phyloP scores from a whole-genome alignment of 2,888 invertebrate genomes.

The Spodoptera picta region DNA sequence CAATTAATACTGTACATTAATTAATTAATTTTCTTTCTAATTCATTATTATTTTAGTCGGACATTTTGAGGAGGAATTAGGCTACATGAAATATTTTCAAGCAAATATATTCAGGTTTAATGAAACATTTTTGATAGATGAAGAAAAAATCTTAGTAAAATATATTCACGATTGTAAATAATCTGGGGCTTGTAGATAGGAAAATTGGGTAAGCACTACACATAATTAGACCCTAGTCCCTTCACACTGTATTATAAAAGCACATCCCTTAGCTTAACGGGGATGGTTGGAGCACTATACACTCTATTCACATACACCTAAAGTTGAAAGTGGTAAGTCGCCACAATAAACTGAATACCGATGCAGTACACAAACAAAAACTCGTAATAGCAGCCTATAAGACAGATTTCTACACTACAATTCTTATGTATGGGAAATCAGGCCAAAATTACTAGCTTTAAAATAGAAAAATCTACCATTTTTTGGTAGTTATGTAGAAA shows the following conservation, averaged over 20 bases:
- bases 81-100: too few relatives aligned
- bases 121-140: too few relatives aligned
- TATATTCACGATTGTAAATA: slow-evolving; percentile 40
- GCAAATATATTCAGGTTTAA: too few relatives aligned
- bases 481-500: background rate
- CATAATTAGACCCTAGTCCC: slow-evolving; percentile 6
- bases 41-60: slow-evolving; percentile 20
- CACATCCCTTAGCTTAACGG: slow-evolving; percentile 55
- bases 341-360: slow-evolving; percentile 54
- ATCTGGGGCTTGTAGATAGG: slow-evolving; percentile 43
- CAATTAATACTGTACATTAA: slow-evolving; percentile 22
- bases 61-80: slow-evolving; percentile 8
- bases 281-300: slow-evolving; percentile 58
- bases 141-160: background rate
- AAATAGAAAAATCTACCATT: too few relatives aligned
- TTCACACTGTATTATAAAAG: slow-evolving; percentile 54
- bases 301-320: slow-evolving; percentile 40
- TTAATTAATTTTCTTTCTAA: slow-evolving; percentile 43
- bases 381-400: too few relatives aligned
- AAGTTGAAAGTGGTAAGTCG: slow-evolving; percentile 39
- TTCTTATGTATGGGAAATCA: too few relatives aligned
- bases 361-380: slow-evolving; percentile 58
- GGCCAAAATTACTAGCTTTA: too few relatives aligned
- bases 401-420: background rate
- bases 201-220: slow-evolving; percentile 50